Conservation (phyloP, 1,140 invertebrate species). For the Leptonema lineaticorne region DNA sequence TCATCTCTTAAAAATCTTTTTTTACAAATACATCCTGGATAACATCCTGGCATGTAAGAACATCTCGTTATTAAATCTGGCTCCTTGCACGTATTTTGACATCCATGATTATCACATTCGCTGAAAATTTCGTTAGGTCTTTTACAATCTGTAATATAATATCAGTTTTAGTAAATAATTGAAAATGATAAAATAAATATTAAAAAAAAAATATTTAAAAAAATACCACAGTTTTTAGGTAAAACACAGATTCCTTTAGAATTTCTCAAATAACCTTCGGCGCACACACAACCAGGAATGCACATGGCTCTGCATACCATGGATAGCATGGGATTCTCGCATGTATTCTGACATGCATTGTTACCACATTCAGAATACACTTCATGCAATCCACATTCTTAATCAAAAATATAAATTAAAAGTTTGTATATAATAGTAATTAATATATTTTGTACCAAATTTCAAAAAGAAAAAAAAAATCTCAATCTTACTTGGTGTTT, state of each 20-base stretch:
- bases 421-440: not conserved
- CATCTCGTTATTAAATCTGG: constrained; percentile 2
- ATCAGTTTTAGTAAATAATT: too few species aligned
- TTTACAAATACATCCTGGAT: constrained; percentile 32
- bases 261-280: constrained; percentile 26
- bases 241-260: constrained; percentile 16
- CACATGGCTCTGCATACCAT: constrained; percentile 11
- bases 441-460: too few species aligned
- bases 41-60: constrained; percentile 20
- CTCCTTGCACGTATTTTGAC: constrained; percentile 13
- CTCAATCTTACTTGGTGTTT: too few species aligned
- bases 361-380: constrained; percentile 19
- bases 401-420: not conserved
- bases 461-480: too few species aligned
- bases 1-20: constrained; percentile 20
- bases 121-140: not conserved
- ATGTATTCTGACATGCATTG: constrained; percentile 14
- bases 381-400: constrained; percentile 10
- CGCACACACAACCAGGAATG: constrained; percentile 17
- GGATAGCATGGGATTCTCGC: not conserved
- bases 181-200: too few species aligned
- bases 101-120: constrained; percentile 17
- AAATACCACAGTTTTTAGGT: constrained; percentile 23
- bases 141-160: constrained; percentile 12
- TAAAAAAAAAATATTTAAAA: too few species aligned